A percentile compares a stretch with the other conserved stretches of the same genome.
Conservation (phyloP, 1,140 invertebrate species). For the Halyomorpha halys region DNA sequence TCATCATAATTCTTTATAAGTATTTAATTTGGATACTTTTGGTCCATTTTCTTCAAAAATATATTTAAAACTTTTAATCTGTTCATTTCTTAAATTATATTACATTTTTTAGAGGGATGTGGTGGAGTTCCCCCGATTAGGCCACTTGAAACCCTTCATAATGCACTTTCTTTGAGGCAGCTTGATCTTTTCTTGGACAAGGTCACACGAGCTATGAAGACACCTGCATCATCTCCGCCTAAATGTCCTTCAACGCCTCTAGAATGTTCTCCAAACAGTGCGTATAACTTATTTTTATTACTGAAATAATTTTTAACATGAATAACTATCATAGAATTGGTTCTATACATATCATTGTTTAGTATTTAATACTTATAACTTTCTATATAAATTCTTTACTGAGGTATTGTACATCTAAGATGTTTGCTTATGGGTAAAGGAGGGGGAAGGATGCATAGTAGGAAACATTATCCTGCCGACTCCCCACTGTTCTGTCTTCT, state of each 20-base stretch:
- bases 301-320: no score
- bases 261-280: conserved; percentile 6
- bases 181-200: conserved; percentile 77
- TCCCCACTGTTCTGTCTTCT: no score
- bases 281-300: not conserved
- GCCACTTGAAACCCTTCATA: conserved; percentile 90
- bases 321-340: no score
- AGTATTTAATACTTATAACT: no score
- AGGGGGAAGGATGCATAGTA: no score
- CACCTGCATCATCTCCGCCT: conserved; percentile 58
- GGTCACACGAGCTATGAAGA: conserved; percentile 60
- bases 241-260: conserved; percentile 45
- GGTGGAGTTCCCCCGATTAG: conserved; percentile 85
- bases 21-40: not conserved
- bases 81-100: not conserved
- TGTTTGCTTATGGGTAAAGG: no score
- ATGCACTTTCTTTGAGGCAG: conserved; percentile 82
- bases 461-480: no score
- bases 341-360: no score
- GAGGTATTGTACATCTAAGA: no score
- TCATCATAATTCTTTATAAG: no score
- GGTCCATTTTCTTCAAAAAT: not conserved
- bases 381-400: no score
- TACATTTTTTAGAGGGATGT: conserved; percentile 50
- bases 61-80: no score